phyloP scores from a whole-genome alignment of 23 tunicate species.

The Halocynthia aurantium region DNA sequence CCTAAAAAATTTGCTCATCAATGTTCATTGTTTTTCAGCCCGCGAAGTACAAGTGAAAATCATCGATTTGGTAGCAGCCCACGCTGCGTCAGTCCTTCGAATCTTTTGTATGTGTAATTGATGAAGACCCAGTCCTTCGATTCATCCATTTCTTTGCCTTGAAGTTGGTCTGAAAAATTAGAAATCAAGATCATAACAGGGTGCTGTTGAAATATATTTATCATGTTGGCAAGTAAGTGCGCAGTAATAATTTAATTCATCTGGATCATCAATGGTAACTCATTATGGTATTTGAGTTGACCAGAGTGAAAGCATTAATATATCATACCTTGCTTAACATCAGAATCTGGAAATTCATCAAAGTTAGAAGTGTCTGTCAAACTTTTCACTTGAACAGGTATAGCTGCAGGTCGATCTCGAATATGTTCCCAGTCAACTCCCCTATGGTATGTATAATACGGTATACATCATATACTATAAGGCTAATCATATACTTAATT shows the following conservation, averaged over 20 bases:
- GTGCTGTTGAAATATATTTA: background rate
- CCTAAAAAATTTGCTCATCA: too few relatives aligned
- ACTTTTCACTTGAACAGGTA: slow-evolving; percentile 56
- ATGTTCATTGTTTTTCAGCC: too few relatives aligned
- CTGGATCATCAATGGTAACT: background rate
- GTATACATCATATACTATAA: too few relatives aligned
- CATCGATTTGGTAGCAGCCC: slow-evolving; percentile 41
- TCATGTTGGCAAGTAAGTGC: background rate
- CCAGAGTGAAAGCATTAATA: background rate
- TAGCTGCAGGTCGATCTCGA: slow-evolving; percentile 95
- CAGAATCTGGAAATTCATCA: slow-evolving; percentile 95
- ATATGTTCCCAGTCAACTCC: slow-evolving; percentile 90
- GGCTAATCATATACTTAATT: too few relatives aligned
- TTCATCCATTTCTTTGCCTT: slow-evolving; percentile 60
- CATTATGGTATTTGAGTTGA: background rate
- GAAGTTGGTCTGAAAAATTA: slow-evolving; percentile 50
- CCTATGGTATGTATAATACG: slow-evolving; percentile 10
- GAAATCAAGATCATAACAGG: background rate
- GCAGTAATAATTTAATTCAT: background rate
- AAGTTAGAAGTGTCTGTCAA: slow-evolving; percentile 95
- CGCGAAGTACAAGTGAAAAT: background rate
- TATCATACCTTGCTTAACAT: slow-evolving; percentile 66
- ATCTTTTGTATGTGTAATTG: slow-evolving; percentile 98
- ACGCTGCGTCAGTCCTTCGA: slow-evolving; percentile 97
- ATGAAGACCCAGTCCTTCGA: slow-evolving; percentile 97